Evolutionary conservation across 1,140 invertebrate genomes (phyloP).

Genomic region (Sesamia nonagrioides): DNA sequence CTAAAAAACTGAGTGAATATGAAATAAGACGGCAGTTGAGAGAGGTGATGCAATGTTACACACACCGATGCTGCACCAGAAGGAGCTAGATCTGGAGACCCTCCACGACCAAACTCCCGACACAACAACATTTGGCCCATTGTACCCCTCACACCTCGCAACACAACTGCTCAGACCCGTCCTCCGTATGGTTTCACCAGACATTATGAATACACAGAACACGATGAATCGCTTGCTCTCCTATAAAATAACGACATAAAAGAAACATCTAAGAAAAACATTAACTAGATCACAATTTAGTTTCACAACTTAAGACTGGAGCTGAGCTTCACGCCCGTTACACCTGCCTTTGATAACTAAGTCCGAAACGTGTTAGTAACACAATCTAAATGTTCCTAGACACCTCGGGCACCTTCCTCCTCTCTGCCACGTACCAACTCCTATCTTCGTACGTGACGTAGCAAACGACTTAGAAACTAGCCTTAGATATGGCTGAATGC

Average conservation of each 20-base stretch:
- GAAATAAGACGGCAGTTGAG: too few relatives aligned
- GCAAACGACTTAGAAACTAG: conserved; percentile 34
- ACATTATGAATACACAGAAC: too few relatives aligned
- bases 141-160: too few relatives aligned
- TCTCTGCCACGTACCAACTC: conserved; percentile 18
- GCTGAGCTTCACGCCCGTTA: conserved; percentile 1
- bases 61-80: too few relatives aligned
- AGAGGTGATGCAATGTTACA: too few relatives aligned
- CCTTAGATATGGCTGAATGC: neutral
- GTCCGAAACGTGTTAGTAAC: neutral
- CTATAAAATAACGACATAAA: neutral
- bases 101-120: too few relatives aligned
- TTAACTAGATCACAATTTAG: neutral
- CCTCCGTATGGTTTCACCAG: too few relatives aligned
- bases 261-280: neutral
- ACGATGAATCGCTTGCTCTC: too few relatives aligned
- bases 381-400: conserved; percentile 21
- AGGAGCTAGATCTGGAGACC: too few relatives aligned
- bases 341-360: neutral
- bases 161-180: too few relatives aligned
- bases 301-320: neutral
- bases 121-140: too few relatives aligned
- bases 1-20: too few relatives aligned
- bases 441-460: conserved; percentile 26
- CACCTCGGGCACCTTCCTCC: neutral